Conservation (phyloP, 2,797 vertebrate genomes). For the Microctenopoma stevenorrisi region DNA sequence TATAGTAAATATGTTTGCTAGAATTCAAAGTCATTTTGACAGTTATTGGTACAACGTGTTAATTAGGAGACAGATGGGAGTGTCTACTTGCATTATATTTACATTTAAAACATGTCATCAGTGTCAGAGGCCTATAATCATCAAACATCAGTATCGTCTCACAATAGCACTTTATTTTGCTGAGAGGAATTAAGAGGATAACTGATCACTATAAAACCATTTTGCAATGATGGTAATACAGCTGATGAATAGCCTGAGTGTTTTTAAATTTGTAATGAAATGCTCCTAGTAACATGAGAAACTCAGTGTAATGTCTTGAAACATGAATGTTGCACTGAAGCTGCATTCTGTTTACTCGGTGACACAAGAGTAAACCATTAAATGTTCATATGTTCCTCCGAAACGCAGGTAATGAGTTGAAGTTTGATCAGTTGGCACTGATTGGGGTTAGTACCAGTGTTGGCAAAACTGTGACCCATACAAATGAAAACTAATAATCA, state of each 20-base stretch:
- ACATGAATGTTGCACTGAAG: background rate
- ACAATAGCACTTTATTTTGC: too few species aligned
- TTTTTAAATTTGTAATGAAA: background rate
- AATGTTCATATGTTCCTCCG: too few species aligned
- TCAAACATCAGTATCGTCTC: too few species aligned
- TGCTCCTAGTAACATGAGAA: background rate
- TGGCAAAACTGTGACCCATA: background rate
- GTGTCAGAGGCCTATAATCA: too few species aligned
- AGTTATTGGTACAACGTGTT: background rate
- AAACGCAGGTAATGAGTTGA: background rate
- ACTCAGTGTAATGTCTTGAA: background rate
- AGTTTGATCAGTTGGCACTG: background rate
- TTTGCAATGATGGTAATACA: too few species aligned
- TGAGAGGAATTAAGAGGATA: too few species aligned
- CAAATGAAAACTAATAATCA: background rate
- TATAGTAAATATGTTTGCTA: background rate
- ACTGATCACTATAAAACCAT: too few species aligned
- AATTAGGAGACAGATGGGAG: background rate
- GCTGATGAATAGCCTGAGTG: too few species aligned
- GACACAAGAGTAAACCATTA: background rate
- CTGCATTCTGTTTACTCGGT: background rate
- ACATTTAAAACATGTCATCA: background rate
- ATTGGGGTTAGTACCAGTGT: too few species aligned
- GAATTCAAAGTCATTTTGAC: background rate
- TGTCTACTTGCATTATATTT: background rate